These are phyloP conservation scores for Craniophora ligustri DNA, from an alignment of 2,888 invertebrate genomes.

Conservation along the genomic window DNA sequence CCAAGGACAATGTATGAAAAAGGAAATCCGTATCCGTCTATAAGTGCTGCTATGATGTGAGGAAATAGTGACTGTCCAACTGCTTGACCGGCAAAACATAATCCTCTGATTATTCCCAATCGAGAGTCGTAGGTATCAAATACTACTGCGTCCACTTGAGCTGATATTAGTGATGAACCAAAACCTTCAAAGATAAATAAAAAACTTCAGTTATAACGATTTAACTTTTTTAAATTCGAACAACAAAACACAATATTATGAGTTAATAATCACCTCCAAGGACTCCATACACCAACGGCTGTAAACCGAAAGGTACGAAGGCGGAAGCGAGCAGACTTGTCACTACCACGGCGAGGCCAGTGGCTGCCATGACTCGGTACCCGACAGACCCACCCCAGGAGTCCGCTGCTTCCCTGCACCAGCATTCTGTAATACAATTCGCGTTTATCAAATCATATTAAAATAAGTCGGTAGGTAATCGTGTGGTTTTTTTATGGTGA, in stretches of 20 bases:
- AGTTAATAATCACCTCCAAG: conserved; percentile 73
- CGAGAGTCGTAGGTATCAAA: conserved; percentile 84
- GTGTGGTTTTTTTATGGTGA: no score
- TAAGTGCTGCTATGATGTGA: conserved; percentile 77
- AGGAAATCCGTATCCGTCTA: conserved; percentile 77
- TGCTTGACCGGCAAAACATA: conserved; percentile 82
- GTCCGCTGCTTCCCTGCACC: conserved; percentile 85
- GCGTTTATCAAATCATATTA: no score
- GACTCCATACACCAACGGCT: conserved; percentile 76
- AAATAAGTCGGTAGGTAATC: no score
- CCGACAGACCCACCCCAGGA: conserved; percentile 81
- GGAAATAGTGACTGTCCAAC: conserved; percentile 82
- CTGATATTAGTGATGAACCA: conserved; percentile 81
- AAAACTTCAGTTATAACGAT: neutral
- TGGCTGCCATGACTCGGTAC: conserved; percentile 75
- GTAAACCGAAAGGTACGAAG: conserved; percentile 68
- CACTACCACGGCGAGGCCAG: conserved; percentile 73
- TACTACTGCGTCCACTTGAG: conserved; percentile 83
- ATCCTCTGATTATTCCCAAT: conserved; percentile 73
- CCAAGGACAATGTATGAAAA: conserved; percentile 75
- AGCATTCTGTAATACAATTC: conserved; percentile 80
- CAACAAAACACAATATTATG: neutral
- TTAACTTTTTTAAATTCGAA: neutral
- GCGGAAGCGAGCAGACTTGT: conserved; percentile 72
- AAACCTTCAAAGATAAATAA: conserved; percentile 67